Evolutionary conservation across 2,113 vertebrate species (phyloP), one percentile per base, ranked within the genome.

Genomic region (Chionomys nivalis): DNA sequence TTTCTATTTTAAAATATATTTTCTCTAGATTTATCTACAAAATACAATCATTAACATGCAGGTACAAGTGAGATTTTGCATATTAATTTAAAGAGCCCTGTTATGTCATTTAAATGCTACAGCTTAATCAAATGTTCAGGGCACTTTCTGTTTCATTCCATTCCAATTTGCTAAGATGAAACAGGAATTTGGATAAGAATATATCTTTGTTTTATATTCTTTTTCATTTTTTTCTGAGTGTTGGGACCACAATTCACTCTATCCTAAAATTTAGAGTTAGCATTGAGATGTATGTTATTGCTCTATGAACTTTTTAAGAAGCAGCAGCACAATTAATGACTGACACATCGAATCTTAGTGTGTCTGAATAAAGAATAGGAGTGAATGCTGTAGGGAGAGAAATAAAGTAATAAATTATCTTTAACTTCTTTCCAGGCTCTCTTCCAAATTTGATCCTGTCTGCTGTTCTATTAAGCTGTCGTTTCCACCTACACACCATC

Each of bases 381-480:
- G 55, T 26, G 75, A 88, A 72, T 77, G 65, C 65, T 94, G 39
- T 95, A 76, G 31, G 17, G 47, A 97, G 8, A 1, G 8, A 19
- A 0, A 78, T 52, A 92, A 85, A 68, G 3, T 26, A 0, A 81
- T 58, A 92, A 81, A 72, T 1, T 26, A n/a, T 21, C 33, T 63
- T 23, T 52, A 89, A 92, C 39, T 95, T 96, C 94, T 96, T 91
- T 24, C 70, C 78, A 95, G 92, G 55, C 77, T 97, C n/a, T 19
- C 0, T 95, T 96, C 49, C 94, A 97, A 78, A 79, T 91, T 70
- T 89, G 7, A 98, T 82, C 68, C 4, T 28, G 76, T 95, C 94
- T 68, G 58, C 23, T 88, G 70, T 55, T 95, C 87, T 92, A 55
- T 97, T 77, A 98, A 87, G 91, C 95, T 98, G 97, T 97, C 94